Conservation (phyloP, 53 echinoderm and acorn worm genomes). For the Mesocentrotus franciscanus region DNA sequence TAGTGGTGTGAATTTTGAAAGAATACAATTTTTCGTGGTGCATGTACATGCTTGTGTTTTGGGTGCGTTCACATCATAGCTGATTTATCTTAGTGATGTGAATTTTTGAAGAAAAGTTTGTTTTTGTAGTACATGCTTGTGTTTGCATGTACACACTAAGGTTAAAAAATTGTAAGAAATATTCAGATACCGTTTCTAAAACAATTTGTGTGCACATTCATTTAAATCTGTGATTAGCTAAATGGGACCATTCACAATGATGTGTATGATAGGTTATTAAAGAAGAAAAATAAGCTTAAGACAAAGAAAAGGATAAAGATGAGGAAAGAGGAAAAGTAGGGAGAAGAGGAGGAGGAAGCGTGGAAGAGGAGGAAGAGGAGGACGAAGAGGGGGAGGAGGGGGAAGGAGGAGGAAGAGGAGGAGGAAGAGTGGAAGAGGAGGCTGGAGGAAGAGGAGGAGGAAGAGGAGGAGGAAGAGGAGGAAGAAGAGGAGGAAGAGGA, state of each 20-base stretch:
- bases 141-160: too few relatives aligned
- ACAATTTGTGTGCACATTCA: too few relatives aligned
- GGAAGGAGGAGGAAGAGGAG: neutral
- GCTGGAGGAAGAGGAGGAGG: neutral
- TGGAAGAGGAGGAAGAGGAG: neutral
- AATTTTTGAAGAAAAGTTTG: too few relatives aligned
- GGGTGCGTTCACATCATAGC: neutral
- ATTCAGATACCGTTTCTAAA: too few relatives aligned
- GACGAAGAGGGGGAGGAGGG: neutral
- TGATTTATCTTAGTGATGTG: neutral
- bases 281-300: neutral
- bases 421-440: neutral
- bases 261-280: too few relatives aligned
- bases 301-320: neutral
- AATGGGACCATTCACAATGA: too few relatives aligned
- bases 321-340: neutral
- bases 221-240: too few relatives aligned
- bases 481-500: neutral
- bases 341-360: neutral
- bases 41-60: too few relatives aligned
- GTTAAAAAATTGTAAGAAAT: too few relatives aligned
- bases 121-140: too few relatives aligned
- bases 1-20: too few relatives aligned
- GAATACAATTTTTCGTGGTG: too few relatives aligned
- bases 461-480: neutral